phyloP scores from a whole-genome alignment of 2,797 vertebrate species.

The Halcyon chelicuti region DNA sequence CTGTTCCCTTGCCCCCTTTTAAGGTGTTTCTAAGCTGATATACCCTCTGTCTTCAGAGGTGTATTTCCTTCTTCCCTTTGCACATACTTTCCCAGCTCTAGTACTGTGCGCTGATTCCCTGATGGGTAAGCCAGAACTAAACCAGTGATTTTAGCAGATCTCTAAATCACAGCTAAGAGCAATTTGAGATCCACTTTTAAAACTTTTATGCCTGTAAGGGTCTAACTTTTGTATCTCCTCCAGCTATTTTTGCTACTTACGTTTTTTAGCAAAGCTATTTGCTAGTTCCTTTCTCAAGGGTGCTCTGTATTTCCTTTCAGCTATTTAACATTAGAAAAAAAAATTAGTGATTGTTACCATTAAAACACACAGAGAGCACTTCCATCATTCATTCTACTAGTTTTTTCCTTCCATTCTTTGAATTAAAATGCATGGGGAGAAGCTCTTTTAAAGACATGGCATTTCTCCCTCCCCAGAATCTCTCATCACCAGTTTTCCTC shows the following conservation, averaged over 20 bases:
- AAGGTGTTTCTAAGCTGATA: not conserved
- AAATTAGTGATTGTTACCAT: not conserved
- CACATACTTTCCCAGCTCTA: not conserved
- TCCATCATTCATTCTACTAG: not conserved
- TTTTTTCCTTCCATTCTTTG: not conserved
- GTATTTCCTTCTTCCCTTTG: not conserved
- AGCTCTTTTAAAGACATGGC: not conserved
- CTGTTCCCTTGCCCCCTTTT: not conserved
- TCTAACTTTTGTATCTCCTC: not conserved
- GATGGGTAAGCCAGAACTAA: not conserved
- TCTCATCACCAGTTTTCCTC: not conserved
- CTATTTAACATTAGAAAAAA: not conserved
- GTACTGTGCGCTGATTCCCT: not conserved
- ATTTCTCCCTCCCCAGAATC: not conserved
- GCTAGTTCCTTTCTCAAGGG: not conserved
- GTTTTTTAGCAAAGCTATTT: not conserved
- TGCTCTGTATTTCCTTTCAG: not conserved
- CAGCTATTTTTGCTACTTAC: not conserved
- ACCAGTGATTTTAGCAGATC: not conserved
- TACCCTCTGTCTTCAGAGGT: not conserved
- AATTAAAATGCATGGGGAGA: not conserved
- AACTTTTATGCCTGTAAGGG: not conserved
- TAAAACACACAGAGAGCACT: not conserved
- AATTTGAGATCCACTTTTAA: not conserved
- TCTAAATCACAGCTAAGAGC: not conserved